phyloP scores from a whole-genome alignment of 2,797 vertebrate genomes.

The Pachyuromys duprasi region DNA sequence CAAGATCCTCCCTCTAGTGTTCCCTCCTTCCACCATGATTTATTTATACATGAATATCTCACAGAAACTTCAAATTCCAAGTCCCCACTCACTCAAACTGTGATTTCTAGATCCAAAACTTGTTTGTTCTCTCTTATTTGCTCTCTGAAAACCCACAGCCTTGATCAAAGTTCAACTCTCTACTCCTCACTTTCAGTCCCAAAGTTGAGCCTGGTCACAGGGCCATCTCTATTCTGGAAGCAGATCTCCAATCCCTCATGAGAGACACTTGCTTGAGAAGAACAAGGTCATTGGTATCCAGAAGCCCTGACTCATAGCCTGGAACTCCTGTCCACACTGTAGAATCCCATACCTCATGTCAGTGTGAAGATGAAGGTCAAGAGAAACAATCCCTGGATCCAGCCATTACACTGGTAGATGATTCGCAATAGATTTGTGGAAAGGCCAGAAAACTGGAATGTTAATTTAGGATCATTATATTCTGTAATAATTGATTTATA shows the following conservation, averaged over 20 bases:
- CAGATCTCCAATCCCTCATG: background rate
- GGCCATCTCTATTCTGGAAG: background rate
- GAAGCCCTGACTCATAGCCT: background rate
- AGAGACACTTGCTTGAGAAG: background rate
- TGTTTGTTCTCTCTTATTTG: background rate
- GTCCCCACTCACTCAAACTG: background rate
- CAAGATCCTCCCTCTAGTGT: background rate
- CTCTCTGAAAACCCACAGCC: background rate
- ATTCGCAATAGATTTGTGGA: slow-evolving; percentile 74
- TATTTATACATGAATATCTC: background rate
- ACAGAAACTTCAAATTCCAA: background rate
- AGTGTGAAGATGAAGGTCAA: slow-evolving; percentile 71
- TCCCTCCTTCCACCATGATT: background rate
- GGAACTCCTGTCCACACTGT: slow-evolving; percentile 32
- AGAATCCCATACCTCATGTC: slow-evolving; percentile 63
- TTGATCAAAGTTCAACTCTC: background rate
- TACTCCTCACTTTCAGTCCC: background rate
- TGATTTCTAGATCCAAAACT: background rate
- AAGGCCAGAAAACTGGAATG: slow-evolving; percentile 71
- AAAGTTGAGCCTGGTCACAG: background rate
- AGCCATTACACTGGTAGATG: slow-evolving; percentile 43
- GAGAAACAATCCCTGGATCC: slow-evolving; percentile 56
- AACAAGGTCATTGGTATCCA: fast-evolving
- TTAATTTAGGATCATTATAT: slow-evolving; percentile 84
- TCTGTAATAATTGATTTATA: slow-evolving; percentile 83